Base-by-base conservation (phyloP, 1,140 invertebrate genomes). In the Amphibalanus amphitrite region DNA sequence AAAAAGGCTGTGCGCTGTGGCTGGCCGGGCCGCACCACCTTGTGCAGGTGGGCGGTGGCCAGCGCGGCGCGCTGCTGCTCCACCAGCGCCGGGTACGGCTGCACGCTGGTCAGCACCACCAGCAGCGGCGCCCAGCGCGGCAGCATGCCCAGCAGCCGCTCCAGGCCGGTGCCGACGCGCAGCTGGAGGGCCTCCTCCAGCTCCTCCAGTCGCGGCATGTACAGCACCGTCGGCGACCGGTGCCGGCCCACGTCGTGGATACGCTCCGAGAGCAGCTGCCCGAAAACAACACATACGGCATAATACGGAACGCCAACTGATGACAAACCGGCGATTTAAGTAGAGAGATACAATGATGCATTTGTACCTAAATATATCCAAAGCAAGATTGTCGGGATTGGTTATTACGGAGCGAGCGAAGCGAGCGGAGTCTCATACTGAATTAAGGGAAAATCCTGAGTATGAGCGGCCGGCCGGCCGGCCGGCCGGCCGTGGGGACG, bases 41-140 rank as follows among this genome's bases (percentile, higher is more conserved):
- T 59, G 47, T 59, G 47, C 13, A 59, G 47, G 47, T 59, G 47
- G 13, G 47, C 47, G 13, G 47, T 59, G 47, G 47, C 47, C 47
- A 59, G 20, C 47, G 47, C 17, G 13, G 47, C 20, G 13, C 20
- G 47, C 13, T 59, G 47, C 13, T 59, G 47, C 47, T 59, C 47
- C 13, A 23, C 47, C 47, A 59, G 47, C 17, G 10, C 47, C 1
- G 47, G 1, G 47, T 59, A 59, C 47, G 47, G 47, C 47, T 59
- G 47, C 20, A 59, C 47, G 47, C 47, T 59, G 47, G 47, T 59
- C 47, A 59, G 47, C 47, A 59, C 47, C 10, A 59, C 47, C 47
- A 59, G 47, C 47, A 59, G 47, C 47, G 47, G 47, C 47, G 47
- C 47, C 47, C 47, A 59, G 47, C 47, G 47, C 47, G 47, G 47